Conservation (phyloP, 2,113 vertebrate species). For the Megalops atlanticus region DNA sequence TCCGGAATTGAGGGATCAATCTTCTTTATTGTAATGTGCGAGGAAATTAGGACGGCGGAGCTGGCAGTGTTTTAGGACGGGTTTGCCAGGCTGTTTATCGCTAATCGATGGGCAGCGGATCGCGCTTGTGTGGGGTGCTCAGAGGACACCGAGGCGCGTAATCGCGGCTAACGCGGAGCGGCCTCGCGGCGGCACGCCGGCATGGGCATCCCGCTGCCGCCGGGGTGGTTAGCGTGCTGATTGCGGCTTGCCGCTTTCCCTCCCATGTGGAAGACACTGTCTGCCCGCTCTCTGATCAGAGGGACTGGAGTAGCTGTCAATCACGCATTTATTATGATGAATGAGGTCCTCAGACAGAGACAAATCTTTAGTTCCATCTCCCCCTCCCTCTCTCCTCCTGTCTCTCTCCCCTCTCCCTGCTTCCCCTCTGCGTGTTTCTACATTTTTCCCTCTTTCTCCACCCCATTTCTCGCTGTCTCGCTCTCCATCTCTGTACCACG, state of each 20-base stretch:
- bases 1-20: conserved; percentile 61
- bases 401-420: background rate
- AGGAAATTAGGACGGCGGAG: conserved; percentile 60
- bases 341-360: conserved; percentile 19
- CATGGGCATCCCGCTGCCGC: background rate
- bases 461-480: too few relatives aligned
- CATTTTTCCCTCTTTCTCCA: too few relatives aligned
- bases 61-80: conserved; percentile 56
- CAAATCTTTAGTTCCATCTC: too few relatives aligned
- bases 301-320: conserved; percentile 22
- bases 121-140: conserved; percentile 52
- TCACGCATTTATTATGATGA: conserved; percentile 34
- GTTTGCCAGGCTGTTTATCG: conserved; percentile 48
- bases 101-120: conserved; percentile 63
- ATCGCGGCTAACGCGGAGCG: background rate
- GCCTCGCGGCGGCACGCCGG: background rate
- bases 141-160: background rate
- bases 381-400: background rate
- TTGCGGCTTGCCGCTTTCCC: background rate
- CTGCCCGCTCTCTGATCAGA: background rate
- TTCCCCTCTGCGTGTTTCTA: too few relatives aligned
- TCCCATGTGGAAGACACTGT: background rate
- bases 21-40: conserved; percentile 63
- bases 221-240: background rate
- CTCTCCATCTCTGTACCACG: too few relatives aligned